Conservation (phyloP, 2,888 invertebrate genomes). For the Hirtodrosophila histrioides region DNA sequence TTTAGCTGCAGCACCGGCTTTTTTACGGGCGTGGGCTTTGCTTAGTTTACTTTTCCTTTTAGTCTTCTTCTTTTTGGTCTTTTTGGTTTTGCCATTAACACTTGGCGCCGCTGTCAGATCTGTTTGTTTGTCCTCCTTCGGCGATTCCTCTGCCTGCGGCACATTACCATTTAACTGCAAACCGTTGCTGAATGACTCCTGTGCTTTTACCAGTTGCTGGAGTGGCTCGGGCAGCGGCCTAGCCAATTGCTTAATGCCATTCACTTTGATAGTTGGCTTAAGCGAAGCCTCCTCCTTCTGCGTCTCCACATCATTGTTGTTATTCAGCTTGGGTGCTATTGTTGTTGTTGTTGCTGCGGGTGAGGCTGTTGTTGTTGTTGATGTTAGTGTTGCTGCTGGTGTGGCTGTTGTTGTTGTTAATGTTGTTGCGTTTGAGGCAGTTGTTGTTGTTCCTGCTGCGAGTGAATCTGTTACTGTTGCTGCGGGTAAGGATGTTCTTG, state of each 20-base stretch:
- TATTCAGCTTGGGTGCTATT: constrained; percentile 34
- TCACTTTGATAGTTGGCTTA: constrained; percentile 32
- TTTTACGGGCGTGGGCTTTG: background rate
- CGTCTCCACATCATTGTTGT: constrained; percentile 30
- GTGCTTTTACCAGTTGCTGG: constrained; percentile 2
- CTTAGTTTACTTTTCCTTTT: constrained; percentile 17
- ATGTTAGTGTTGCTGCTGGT: background rate
- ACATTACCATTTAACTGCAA: constrained; percentile 50
- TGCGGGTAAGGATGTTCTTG: background rate
- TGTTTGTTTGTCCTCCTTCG: background rate
- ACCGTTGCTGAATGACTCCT: constrained; percentile 30
- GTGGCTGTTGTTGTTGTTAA: background rate
- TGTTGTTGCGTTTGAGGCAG: background rate
- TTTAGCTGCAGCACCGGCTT: background rate
- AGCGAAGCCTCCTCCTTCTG: constrained; percentile 1
- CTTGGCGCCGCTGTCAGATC: background rate
- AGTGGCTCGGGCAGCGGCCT: background rate
- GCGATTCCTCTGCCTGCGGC: constrained; percentile 8
- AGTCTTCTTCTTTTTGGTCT: constrained; percentile 15
- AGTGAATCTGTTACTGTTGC: background rate
- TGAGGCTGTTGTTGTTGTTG: background rate
- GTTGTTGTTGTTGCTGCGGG: constrained; percentile 1
- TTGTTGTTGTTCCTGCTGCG: constrained; percentile 1
- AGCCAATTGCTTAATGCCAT: constrained; percentile 29
- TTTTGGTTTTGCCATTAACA: constrained; percentile 54